A percentile compares a stretch with the other conserved stretches of the same genome.
Conservation (phyloP, 1,140 invertebrate genomes). For the Cotesia glomerata region DNA sequence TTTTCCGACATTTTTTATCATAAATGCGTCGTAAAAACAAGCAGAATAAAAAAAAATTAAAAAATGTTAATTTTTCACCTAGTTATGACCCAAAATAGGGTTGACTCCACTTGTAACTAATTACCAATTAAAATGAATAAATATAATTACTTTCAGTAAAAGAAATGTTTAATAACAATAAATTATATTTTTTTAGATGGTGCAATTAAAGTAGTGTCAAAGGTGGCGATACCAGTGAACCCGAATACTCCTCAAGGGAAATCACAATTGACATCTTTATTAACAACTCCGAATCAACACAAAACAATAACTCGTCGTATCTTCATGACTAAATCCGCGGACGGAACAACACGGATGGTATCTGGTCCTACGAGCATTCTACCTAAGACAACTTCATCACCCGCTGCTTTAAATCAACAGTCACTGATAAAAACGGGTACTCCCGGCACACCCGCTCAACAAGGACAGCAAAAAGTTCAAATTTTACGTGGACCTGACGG, state of each 20-base stretch:
- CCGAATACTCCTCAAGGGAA: slow-evolving; percentile 67
- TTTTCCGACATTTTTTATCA: no score
- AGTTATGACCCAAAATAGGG: no score
- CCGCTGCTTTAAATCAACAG: slow-evolving; percentile 43
- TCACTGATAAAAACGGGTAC: slow-evolving; percentile 57
- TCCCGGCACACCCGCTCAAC: slow-evolving; percentile 42
- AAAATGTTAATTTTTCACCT: no score
- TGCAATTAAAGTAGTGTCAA: slow-evolving; percentile 69
- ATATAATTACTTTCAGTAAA: no score
- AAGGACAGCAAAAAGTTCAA: slow-evolving; percentile 80
- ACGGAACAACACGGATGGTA: slow-evolving; percentile 79
- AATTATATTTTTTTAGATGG: slow-evolving; percentile 58
- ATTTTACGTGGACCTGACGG: slow-evolving; percentile 89
- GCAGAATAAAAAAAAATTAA: no score
- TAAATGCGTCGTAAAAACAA: no score
- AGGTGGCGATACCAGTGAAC: slow-evolving; percentile 67
- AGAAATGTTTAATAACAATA: slow-evolving; percentile 23
- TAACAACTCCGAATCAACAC: slow-evolving; percentile 69
- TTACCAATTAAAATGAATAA: no score
- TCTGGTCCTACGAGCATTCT: slow-evolving; percentile 66
- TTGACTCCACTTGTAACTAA: no score
- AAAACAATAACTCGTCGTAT: slow-evolving; percentile 76
- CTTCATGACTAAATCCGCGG: slow-evolving; percentile 80
- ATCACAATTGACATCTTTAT: slow-evolving; percentile 72
- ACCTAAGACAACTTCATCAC: slow-evolving; percentile 57